Evolutionary conservation across 1,140 invertebrate genomes (phyloP).

Genomic region (Dolichoris vasculosae): DNA sequence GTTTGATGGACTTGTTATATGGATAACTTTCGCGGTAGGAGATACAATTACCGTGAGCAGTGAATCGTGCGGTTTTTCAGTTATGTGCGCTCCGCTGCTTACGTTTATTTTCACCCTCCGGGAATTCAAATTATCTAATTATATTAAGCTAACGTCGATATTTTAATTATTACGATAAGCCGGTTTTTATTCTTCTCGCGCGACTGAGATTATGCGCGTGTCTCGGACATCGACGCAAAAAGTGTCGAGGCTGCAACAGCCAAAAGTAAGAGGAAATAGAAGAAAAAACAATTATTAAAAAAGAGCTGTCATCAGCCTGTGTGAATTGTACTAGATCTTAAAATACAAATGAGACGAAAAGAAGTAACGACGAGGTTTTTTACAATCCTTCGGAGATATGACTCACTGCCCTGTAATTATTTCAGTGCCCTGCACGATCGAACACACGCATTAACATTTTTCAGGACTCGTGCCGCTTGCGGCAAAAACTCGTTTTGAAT

Average conservation of each 20-base stretch:
- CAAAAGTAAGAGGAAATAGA: background rate
- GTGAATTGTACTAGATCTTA: background rate
- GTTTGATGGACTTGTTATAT: background rate
- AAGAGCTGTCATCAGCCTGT: slow-evolving; percentile 17
- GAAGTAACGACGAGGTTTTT: slow-evolving; percentile 12
- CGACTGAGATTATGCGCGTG: background rate
- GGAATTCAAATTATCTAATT: slow-evolving; percentile 36
- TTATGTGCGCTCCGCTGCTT: background rate
- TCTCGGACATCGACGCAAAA: background rate
- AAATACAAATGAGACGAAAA: slow-evolving; percentile 19
- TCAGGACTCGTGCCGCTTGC: background rate
- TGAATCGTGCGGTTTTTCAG: background rate
- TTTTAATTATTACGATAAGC: slow-evolving; percentile 41
- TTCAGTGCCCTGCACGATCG: slow-evolving; percentile 40
- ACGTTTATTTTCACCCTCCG: slow-evolving; percentile 12
- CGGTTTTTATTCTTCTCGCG: slow-evolving; percentile 18
- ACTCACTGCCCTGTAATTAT: slow-evolving; percentile 50
- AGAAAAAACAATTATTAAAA: background rate
- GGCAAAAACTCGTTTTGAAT: slow-evolving; percentile 44
- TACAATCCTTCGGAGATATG: slow-evolving; percentile 42
- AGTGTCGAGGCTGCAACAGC: too few species aligned
- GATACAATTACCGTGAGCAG: background rate
- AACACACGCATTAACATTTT: slow-evolving; percentile 41
- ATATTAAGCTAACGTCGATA: slow-evolving; percentile 12
- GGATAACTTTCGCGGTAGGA: background rate